Base-by-base conservation (phyloP, 2,888 invertebrate genomes). In the Hypena proboscidalis region DNA sequence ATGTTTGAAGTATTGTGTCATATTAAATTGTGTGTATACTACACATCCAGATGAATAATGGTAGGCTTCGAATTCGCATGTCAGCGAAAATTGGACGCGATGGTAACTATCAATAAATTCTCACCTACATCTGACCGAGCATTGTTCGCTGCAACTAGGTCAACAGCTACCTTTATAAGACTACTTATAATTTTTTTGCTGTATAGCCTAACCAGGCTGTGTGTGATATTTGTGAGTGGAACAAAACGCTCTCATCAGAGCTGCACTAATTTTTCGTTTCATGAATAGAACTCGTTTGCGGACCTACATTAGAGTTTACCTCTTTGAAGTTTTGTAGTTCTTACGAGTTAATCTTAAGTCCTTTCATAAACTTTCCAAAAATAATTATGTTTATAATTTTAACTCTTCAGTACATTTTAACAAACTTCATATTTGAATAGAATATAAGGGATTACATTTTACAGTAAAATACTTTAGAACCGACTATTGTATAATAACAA, bases 121-220 rank as follows among this genome's bases (percentile, higher is more conserved):
- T 27, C 43, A 66, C 66, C 70, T 66, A 58, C 23, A 32, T 42
- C 32, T 43, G 44, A 13, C 25, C 21, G 35, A 35, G 36, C 41
- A 39, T 51, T 56, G 53, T 60, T 54, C 50, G 31, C 35, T 44
- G 58, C 53, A 70, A 55, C 34, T 70, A 52, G 70, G 70, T 70
- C 70, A 68, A 50, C 57, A 53, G 38, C 40, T 47, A 44, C 44
- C 45, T 58, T 26, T 26, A 38, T 45, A 49, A 51, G 33, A 20
- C 32, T 26, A 37, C 39, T 35, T 45, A 27, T 27, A 30, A 22
- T 21, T 9, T 39, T n/a, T 33, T 31, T 5, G 5, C 17, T 41
- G 9, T 41, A 38, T 26, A 21, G 10, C 38, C 41, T 32, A 50
- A 42, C 43, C 44, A 30, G n/a, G 22, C 30, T 25, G 22, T 21